Evolutionary conservation across 2,888 invertebrate genomes (phyloP), one percentile per base, ranked within the genome.

Genomic region (Ernsta delagoae): DNA sequence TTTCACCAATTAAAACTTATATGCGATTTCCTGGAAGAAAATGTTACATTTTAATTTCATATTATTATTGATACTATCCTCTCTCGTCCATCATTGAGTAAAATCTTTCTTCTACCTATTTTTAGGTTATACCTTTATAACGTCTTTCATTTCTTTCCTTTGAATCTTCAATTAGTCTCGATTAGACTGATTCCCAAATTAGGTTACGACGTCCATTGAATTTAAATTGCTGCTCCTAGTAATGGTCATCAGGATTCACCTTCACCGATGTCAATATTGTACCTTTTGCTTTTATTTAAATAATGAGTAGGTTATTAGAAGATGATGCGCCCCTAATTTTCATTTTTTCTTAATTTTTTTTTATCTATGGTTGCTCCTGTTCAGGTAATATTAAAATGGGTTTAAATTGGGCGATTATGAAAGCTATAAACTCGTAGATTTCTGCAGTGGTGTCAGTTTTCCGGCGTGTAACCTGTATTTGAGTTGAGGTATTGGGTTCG

Each of bases 401-500:
- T 24, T 8, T 24, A 8, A 16, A 50, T 50, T 50, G 24, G 50
- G 50, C 60, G 31, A 54, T 66, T 66, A 43, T 54, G 53, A 60
- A 66, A 60, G 5, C 34, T 54, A 31, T 66, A 34, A 45, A 43
- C 43, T 0, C 43, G 43, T 9, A 9, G 43, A 67, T 67, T 67
- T 67, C 67, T 67, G 67, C 53, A 16, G 16, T 60, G 60, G 67
- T 67, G 36, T 67, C 67, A 59, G 60, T 56, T 67, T 34, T 61
- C 67, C 16, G 34, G 50, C 59, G 11, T 31, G 34, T 45, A 67
- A 67, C 67, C 56, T 56, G 67, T 67, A 61, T 61, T 61, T 56
- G 61, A 56, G 56, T 16, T 16, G 16, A 16, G 16, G 67, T 67
- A 60, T 67, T 48, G 61, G 61, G 67, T 67, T 67, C 61, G 67